Percentiles rank a stretch among this genome's conserved stretches.
Conservation (phyloP, 2,113 vertebrate species). For the Brachyistius frenatus region DNA sequence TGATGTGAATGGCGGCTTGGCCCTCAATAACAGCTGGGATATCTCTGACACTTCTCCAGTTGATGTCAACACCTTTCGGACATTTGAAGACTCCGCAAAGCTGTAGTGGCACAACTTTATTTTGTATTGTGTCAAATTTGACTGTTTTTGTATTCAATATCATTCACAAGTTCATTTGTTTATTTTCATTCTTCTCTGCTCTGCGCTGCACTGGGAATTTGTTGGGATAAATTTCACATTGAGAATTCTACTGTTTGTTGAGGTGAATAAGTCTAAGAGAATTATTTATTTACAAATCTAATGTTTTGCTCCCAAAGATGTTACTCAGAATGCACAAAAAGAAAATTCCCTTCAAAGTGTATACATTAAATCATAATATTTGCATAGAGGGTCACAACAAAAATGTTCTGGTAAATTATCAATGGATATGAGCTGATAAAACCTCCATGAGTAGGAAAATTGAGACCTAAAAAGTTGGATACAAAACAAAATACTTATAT, state of each 20-base stretch:
- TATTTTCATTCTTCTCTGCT: neutral
- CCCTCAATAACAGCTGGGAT: slow-evolving; percentile 27
- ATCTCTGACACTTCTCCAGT: neutral
- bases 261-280: neutral
- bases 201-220: neutral
- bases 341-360: no score
- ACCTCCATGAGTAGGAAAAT: no score
- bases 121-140: neutral
- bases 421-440: no score
- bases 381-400: no score
- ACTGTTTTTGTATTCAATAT: neutral
- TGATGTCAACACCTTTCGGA: slow-evolving; percentile 19
- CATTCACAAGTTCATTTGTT: neutral
- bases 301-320: neutral
- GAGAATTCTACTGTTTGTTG: neutral
- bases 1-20: neutral
- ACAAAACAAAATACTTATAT: neutral
- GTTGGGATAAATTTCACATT: slow-evolving; percentile 4
- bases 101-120: neutral
- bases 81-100: neutral
- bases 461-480: neutral
- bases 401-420: no score
- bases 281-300: neutral
- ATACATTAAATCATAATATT: no score
- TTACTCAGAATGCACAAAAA: no score